These are phyloP conservation scores for Cochlearius cochlearius DNA, from an alignment of 2,113 vertebrate species.

Conservation along the genomic window DNA sequence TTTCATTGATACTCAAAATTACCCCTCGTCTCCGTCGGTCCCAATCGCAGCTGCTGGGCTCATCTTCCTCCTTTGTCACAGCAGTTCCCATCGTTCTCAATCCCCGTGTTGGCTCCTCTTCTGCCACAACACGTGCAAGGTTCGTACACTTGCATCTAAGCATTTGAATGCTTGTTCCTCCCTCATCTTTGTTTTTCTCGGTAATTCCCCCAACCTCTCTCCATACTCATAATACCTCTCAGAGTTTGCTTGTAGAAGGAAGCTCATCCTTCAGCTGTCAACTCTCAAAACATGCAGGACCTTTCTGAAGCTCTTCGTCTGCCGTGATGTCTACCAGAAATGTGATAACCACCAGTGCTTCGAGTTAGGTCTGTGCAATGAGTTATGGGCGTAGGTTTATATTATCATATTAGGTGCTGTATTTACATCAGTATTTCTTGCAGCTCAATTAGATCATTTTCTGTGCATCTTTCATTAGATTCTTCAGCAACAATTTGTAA, in stretches of 20 bases:
- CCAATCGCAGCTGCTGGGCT: not conserved
- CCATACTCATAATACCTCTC: rapidly evolving
- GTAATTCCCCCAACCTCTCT: not conserved
- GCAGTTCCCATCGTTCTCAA: not conserved
- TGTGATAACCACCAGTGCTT: rapidly evolving
- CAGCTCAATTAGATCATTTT: not conserved
- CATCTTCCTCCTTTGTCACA: not conserved
- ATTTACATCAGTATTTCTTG: not conserved
- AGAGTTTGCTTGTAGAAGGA: not conserved
- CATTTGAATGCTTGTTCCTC: not conserved
- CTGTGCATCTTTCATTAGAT: not conserved
- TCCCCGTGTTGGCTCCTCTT: not conserved
- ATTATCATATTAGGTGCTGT: rapidly evolving
- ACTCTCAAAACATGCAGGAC: rapidly evolving
- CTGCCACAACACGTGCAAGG: rapidly evolving
- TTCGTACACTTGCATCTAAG: not conserved
- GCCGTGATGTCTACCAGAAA: not conserved
- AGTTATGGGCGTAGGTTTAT: rapidly evolving
- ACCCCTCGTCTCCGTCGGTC: rapidly evolving
- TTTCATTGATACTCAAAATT: not conserved
- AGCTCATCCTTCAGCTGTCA: not conserved
- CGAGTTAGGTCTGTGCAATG: not conserved
- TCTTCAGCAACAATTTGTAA: not conserved
- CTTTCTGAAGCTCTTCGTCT: rapidly evolving
- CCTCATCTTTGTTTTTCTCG: not conserved